A percentile compares a stretch with the other conserved stretches of the same genome.
phyloP scores from a whole-genome alignment of 2,797 vertebrate genomes.

The Octomys mimax region DNA sequence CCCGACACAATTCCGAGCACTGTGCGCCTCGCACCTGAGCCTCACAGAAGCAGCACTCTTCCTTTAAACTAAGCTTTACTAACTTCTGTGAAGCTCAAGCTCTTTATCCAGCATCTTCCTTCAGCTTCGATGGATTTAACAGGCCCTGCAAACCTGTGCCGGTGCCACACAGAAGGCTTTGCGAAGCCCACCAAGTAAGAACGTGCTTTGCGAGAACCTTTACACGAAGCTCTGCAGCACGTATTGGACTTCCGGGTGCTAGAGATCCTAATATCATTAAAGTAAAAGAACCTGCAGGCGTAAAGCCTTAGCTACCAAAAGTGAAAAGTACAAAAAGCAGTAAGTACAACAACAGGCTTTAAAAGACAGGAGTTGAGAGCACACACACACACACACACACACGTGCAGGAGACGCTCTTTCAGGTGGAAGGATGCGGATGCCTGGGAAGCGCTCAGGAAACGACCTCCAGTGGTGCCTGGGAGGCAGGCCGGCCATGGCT shows the following conservation, averaged over 20 bases:
- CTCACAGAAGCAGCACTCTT: slow-evolving; percentile 31
- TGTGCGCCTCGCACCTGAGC: slow-evolving; percentile 51
- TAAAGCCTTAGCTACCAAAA: not conserved
- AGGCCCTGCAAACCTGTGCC: not conserved
- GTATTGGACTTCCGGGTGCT: slow-evolving; percentile 10
- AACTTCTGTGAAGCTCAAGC: slow-evolving; percentile 37
- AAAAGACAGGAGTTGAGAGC: not conserved
- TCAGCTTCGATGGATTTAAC: not conserved
- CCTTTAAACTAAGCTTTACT: slow-evolving; percentile 52
- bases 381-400: not conserved
- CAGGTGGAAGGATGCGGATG: not conserved
- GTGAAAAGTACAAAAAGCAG: not conserved
- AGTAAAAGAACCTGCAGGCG: slow-evolving; percentile 5
- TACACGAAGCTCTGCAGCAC: not conserved
- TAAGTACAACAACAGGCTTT: not conserved
- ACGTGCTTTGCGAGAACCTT: not conserved
- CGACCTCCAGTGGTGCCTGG: not conserved
- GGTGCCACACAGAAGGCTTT: not conserved
- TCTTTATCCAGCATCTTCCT: not conserved
- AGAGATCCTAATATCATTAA: slow-evolving; percentile 35
- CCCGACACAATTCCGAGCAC: not conserved
- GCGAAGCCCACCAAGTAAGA: not conserved
- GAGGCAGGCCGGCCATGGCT: not conserved
- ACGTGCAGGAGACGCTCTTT: not conserved
- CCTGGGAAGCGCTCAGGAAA: not conserved